Evolutionary conservation across 2,888 invertebrate species (phyloP), one percentile per base, ranked within the genome.

Genomic region (Axea sp.): DNA sequence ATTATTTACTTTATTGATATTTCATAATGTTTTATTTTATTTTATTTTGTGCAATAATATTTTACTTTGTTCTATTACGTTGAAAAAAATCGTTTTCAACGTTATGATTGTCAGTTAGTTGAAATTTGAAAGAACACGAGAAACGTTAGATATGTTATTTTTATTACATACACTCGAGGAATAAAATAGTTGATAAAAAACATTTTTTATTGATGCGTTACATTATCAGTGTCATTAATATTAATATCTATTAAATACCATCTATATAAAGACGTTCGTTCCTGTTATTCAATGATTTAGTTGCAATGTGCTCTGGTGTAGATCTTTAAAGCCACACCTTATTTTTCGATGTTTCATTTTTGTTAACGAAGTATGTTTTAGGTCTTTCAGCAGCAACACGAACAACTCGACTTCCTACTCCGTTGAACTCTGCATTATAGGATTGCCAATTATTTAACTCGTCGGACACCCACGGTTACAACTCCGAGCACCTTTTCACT

Each of bases 401-500:
- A 60, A 53, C 47, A 53, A 30, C 53, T 47, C 45, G 60, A 60
- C 69, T 69, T 69, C 69, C 69, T 69, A 69, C 69, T 69, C 62
- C 62, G 55, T 55, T 71, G 39, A 55, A 55, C 60, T 69, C 60
- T 26, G 55, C 69, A 62, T 69, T 62, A 69, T 62, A 49, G 45
- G 47, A 55, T 55, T 55, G 62, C 71, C 62, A 71, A 71, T 71
- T 71, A 71, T 71, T 71, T 62, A 62, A 60, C 71, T 71, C 55
- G 12, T 19, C 62, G 71, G 62, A 71, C 71, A 71, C 62, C 62
- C 71, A 71, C 62, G 62, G 53, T 12, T 62, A 45, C 47, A n/a
- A n/a, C 55, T 47, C 24, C 62, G 33, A 62, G 39, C 55, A 47
- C 39, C 60, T 71, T 71, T 71, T 55, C 55, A 45, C 47, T 47